These are phyloP conservation scores for Neolamprologus falcicula DNA, from an alignment of 2,113 vertebrate species.

Conservation along the genomic window DNA sequence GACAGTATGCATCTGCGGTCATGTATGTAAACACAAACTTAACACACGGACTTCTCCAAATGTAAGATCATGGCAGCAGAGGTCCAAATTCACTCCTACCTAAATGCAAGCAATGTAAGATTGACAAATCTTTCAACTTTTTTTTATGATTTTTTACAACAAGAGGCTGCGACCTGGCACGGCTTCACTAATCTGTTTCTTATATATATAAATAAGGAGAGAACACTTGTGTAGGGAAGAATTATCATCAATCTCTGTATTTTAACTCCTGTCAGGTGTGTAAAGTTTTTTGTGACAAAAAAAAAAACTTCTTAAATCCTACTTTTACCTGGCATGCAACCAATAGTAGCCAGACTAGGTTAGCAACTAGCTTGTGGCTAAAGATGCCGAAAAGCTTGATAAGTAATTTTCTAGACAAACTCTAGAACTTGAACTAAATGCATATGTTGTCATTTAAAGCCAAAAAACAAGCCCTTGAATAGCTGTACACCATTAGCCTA, in stretches of 20 bases:
- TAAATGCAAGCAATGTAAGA: background rate
- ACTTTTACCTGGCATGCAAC: background rate
- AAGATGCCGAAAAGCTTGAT: background rate
- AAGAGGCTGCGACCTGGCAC: background rate
- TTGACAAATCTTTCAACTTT: background rate
- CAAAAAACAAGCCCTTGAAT: background rate
- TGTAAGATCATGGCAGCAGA: background rate
- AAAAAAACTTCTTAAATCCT: background rate
- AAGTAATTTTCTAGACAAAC: background rate
- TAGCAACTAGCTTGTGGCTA: background rate
- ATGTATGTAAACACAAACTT: background rate
- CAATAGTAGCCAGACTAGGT: background rate
- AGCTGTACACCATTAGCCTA: background rate
- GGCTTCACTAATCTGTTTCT: background rate
- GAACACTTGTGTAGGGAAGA: background rate
- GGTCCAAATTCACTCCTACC: background rate
- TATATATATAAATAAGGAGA: background rate
- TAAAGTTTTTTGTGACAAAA: background rate
- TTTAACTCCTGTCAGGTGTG: background rate
- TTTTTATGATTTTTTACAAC: background rate
- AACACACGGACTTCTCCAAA: background rate
- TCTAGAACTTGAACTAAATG: background rate
- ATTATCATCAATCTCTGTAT: background rate
- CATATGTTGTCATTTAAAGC: background rate
- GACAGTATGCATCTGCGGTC: background rate